Percentiles rank a stretch among this genome's conserved stretches.
phyloP scores from a whole-genome alignment of 2,888 invertebrate species.

The Halictus quadricinctus region DNA sequence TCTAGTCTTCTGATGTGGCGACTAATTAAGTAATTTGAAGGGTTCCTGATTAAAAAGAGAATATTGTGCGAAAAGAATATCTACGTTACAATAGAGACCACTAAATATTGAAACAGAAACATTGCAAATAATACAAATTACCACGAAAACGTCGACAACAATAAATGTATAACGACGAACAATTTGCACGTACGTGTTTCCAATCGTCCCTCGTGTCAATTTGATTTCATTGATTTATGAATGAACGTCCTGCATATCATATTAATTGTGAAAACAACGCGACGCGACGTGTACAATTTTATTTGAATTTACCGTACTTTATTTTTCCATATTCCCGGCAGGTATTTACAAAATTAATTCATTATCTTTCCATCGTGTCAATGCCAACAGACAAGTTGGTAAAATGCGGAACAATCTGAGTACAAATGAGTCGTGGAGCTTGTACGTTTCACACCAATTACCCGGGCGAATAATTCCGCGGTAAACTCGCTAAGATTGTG shows the following conservation, averaged over 20 bases:
- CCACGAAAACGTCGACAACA: neutral
- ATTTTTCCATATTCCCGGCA: neutral
- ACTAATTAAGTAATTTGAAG: no score
- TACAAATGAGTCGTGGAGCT: neutral
- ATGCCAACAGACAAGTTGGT: neutral
- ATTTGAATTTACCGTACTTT: neutral
- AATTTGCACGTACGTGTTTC: neutral
- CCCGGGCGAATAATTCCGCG: neutral
- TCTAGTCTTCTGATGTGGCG: no score
- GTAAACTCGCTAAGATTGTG: conserved; percentile 1
- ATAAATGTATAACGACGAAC: neutral
- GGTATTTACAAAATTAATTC: neutral
- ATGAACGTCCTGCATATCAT: neutral
- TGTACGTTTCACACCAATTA: neutral
- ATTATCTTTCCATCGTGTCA: neutral
- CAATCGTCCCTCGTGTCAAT: neutral
- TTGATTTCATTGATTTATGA: neutral
- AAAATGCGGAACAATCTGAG: no score
- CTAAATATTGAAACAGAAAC: neutral
- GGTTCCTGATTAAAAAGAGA: no score
- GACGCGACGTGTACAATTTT: neutral
- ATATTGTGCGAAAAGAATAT: no score
- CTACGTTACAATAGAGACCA: neutral
- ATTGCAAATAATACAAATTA: neutral
- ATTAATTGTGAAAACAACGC: neutral